Evolutionary conservation across 2,888 invertebrate species (phyloP).

Genomic region (Thymelicus sylvestris): DNA sequence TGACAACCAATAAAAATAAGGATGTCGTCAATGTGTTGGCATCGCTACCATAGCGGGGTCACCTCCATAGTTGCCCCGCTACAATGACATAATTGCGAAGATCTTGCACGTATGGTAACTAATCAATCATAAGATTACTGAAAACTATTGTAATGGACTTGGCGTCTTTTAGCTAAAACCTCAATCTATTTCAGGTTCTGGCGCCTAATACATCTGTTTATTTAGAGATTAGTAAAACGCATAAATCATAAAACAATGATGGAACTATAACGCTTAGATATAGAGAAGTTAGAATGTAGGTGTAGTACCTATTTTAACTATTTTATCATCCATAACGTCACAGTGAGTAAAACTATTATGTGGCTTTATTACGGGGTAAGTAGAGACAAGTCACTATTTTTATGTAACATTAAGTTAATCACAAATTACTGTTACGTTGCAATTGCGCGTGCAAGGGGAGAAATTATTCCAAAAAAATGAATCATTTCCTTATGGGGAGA

Average conservation of each 20-base stretch:
- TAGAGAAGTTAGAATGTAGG: too few relatives aligned
- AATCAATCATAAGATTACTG: conserved; percentile 1
- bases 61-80: conserved; percentile 62
- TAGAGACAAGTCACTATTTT: conserved; percentile 7
- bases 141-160: conserved; percentile 13
- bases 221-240: not conserved
- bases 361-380: not conserved
- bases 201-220: conserved; percentile 2
- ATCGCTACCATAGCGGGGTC: conserved; percentile 72
- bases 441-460: conserved; percentile 5
- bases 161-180: not conserved
- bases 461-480: conserved; percentile 2
- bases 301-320: too few relatives aligned
- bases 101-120: conserved; percentile 34
- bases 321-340: too few relatives aligned
- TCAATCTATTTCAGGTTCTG: not conserved
- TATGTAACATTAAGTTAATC: conserved; percentile 27
- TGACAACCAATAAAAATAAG: conserved; percentile 80
- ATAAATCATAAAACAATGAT: not conserved
- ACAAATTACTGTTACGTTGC: conserved; percentile 11
- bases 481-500: conserved; percentile 10
- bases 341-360: too few relatives aligned
- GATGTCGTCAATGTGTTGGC: conserved; percentile 84
- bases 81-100: conserved; percentile 37
- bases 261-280: too few relatives aligned